Evolutionary conservation across 2,888 invertebrate genomes (phyloP).

Genomic region (Melinopterus prodromus): DNA sequence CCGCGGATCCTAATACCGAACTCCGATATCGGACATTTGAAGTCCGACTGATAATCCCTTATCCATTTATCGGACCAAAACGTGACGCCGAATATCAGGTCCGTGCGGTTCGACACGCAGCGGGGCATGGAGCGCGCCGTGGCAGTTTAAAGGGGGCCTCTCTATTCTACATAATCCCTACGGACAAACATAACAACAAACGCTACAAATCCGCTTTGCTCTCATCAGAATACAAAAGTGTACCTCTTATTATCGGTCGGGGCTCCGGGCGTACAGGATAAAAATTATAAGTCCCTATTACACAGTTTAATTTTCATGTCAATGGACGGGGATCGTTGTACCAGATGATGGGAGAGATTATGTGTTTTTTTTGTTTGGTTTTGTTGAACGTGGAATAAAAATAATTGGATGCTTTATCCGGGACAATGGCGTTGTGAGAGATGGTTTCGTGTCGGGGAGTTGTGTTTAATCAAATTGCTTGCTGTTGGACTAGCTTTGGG

Average conservation of each 20-base stretch:
- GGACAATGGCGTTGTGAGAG: not conserved
- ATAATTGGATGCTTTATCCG: not conserved
- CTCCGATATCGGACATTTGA: not conserved
- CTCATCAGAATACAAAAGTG: slow-evolving; percentile 4
- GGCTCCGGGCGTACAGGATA: not conserved
- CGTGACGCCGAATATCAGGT: not conserved
- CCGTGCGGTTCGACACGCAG: not conserved
- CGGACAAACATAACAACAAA: not conserved
- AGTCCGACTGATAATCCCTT: not conserved
- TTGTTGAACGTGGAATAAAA: not conserved
- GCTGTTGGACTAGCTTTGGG: no score
- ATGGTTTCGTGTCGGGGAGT: not conserved
- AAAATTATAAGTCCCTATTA: not conserved
- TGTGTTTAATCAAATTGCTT: not conserved
- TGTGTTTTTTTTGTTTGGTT: not conserved
- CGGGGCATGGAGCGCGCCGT: not conserved
- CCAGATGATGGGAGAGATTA: slow-evolving; percentile 4
- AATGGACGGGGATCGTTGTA: not conserved
- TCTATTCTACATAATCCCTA: not conserved
- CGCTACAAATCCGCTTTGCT: not conserved
- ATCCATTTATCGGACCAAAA: not conserved
- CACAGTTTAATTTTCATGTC: not conserved
- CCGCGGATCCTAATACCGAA: not conserved
- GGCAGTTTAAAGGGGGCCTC: not conserved
- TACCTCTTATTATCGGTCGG: not conserved